Percentiles rank a stretch among this genome's conserved stretches.
Conservation (phyloP, 2,888 invertebrate genomes). For the Mycalesis mineus region DNA sequence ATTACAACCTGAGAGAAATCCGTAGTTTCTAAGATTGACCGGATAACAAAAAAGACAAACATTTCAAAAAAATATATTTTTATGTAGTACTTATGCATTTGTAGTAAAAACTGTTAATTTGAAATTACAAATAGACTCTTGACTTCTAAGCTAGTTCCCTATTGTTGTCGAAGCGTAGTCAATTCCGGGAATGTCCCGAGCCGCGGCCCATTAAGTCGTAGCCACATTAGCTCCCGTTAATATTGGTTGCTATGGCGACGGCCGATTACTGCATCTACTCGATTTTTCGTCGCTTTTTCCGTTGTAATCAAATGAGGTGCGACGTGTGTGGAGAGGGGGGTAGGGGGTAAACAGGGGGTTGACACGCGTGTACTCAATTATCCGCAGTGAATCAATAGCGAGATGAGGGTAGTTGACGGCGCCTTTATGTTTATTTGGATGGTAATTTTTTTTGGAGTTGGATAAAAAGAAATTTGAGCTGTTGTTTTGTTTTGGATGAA, state of each 20-base stretch:
- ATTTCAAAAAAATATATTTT: no score
- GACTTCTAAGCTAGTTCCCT: no score
- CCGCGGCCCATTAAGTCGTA: conserved; percentile 17
- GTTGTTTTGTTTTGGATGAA: conserved; percentile 6
- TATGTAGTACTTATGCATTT: no score
- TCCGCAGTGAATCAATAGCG: conserved; percentile 78
- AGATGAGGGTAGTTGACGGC: conserved; percentile 71
- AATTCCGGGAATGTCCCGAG: conserved; percentile 16
- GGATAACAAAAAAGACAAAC: no score
- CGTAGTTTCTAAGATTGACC: no score
- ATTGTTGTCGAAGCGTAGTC: no score
- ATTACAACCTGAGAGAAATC: no score
- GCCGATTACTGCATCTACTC: conserved; percentile 76
- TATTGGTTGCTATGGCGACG: conserved; percentile 72
- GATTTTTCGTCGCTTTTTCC: conserved; percentile 78
- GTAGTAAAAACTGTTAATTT: no score
- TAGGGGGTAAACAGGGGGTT: conserved; percentile 36
- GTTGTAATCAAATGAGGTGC: conserved; percentile 79
- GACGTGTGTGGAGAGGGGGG: conserved; percentile 52
- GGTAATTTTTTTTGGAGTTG: conserved; percentile 25
- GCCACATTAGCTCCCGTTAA: conserved; percentile 58
- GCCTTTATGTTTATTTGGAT: conserved; percentile 33
- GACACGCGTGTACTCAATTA: conserved; percentile 78
- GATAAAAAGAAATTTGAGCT: conserved; percentile 12
- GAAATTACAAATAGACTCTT: no score